Conservation (phyloP, 2,113 vertebrate species). For the Natator depressus region DNA sequence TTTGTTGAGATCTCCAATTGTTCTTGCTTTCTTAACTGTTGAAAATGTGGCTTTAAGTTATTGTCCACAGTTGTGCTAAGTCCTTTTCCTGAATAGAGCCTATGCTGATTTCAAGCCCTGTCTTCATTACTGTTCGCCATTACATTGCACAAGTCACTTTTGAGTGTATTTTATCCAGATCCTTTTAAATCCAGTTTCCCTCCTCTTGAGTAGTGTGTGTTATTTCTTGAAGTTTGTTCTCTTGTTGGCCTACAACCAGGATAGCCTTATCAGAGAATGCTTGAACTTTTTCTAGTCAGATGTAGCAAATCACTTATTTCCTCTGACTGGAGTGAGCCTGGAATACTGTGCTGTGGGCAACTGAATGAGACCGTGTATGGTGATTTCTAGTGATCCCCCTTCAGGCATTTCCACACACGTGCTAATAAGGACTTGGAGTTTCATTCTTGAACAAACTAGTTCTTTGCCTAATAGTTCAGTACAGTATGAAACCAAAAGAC, state of each 20-base stretch:
- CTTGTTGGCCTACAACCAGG: rapidly evolving
- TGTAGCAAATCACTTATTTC: rapidly evolving
- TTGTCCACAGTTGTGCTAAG: background rate
- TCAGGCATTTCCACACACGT: rapidly evolving
- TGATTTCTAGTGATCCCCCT: rapidly evolving
- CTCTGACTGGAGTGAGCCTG: rapidly evolving
- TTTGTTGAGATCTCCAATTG: background rate
- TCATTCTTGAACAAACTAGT: rapidly evolving
- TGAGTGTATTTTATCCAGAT: rapidly evolving
- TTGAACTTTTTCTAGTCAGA: rapidly evolving
- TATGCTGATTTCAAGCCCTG: rapidly evolving
- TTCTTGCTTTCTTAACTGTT: background rate
- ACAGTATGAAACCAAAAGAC: background rate
- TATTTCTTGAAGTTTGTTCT: rapidly evolving
- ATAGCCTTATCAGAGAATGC: rapidly evolving
- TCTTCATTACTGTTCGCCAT: rapidly evolving
- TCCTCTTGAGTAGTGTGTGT: rapidly evolving
- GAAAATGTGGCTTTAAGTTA: background rate
- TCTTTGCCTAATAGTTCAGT: background rate
- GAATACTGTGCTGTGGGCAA: rapidly evolving
- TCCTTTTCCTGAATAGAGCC: background rate
- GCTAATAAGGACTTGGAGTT: rapidly evolving
- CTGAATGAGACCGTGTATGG: rapidly evolving
- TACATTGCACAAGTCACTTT: rapidly evolving
- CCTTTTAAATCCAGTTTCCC: background rate